Evolutionary conservation across 2,113 vertebrate genomes (phyloP).

Genomic region (Takifugu bimaculatus): DNA sequence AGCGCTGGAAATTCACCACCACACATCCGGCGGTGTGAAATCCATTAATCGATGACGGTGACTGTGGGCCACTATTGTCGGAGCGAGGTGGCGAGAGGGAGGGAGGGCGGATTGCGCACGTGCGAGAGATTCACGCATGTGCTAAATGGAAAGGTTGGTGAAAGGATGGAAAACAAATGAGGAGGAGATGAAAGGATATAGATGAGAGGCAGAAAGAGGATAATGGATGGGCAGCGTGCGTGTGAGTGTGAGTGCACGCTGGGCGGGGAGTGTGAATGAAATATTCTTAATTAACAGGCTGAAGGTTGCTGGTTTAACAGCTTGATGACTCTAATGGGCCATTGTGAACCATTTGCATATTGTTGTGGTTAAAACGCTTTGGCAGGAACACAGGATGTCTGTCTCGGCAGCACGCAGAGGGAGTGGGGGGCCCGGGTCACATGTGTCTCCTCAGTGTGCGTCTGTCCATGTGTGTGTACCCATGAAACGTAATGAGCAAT

Average conservation of each 20-base stretch:
- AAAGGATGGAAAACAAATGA: conserved; percentile 26
- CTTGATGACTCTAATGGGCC: conserved; percentile 59
- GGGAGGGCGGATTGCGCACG: conserved; percentile 13
- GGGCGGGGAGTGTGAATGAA: conserved; percentile 26
- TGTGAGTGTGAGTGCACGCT: conserved; percentile 5
- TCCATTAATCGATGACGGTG: conserved; percentile 56
- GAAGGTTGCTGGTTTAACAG: conserved; percentile 48
- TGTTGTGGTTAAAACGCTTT: conserved; percentile 60
- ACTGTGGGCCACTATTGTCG: conserved; percentile 26
- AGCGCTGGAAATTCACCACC: too few species aligned
- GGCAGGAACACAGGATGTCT: conserved; percentile 43
- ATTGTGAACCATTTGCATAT: conserved; percentile 59
- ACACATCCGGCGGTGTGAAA: conserved; percentile 35
- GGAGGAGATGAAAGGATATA: conserved; percentile 17
- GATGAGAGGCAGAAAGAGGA: conserved; percentile 26
- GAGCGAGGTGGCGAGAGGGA: neutral
- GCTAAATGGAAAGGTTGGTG: conserved; percentile 13
- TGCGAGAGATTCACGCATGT: conserved; percentile 34
- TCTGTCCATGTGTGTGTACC: neutral
- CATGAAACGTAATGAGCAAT: too few species aligned
- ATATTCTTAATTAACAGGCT: conserved; percentile 41
- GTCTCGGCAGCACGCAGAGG: conserved; percentile 33
- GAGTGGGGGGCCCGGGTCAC: conserved; percentile 4
- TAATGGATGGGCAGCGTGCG: conserved; percentile 9
- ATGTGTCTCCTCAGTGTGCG: neutral